phyloP scores from a whole-genome alignment of 2,113 vertebrate genomes.

The Mesitornis unicolor region DNA sequence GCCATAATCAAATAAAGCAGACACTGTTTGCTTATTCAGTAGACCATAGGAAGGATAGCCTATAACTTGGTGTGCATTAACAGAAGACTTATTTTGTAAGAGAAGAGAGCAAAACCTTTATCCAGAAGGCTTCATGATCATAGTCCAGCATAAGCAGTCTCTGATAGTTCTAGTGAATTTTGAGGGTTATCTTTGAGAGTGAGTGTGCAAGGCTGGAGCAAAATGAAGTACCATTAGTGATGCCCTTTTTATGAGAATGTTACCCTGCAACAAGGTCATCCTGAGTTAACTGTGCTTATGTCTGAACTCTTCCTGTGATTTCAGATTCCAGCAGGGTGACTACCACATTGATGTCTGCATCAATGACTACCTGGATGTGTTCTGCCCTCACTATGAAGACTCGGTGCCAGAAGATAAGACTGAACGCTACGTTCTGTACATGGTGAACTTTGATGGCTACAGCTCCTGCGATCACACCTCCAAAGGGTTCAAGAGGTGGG shows the following conservation, averaged over 20 bases:
- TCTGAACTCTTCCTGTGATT: slow-evolving; percentile 29
- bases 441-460: slow-evolving; percentile 99
- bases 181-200: neutral
- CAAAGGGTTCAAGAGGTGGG: slow-evolving; percentile 99
- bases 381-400: slow-evolving; percentile 97
- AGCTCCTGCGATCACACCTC: slow-evolving; percentile 96
- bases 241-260: neutral
- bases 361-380: slow-evolving; percentile 98
- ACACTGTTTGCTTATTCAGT: neutral
- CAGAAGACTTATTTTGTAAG: neutral
- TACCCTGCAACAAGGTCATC: neutral
- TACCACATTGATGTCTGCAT: slow-evolving; percentile 98
- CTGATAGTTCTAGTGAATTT: neutral
- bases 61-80: neutral
- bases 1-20: neutral
- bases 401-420: slow-evolving; percentile 91
- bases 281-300: neutral
- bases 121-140: neutral
- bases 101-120: neutral
- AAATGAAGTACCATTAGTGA: neutral
- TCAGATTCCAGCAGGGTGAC: slow-evolving; percentile 91
- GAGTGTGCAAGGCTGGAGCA: neutral
- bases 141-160: neutral
- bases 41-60: neutral
- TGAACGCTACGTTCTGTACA: slow-evolving; percentile 96